Evolutionary conservation across 1,140 invertebrate species (phyloP), one percentile per base, ranked within the genome.

Genomic region (Leptoteleia sp.): DNA sequence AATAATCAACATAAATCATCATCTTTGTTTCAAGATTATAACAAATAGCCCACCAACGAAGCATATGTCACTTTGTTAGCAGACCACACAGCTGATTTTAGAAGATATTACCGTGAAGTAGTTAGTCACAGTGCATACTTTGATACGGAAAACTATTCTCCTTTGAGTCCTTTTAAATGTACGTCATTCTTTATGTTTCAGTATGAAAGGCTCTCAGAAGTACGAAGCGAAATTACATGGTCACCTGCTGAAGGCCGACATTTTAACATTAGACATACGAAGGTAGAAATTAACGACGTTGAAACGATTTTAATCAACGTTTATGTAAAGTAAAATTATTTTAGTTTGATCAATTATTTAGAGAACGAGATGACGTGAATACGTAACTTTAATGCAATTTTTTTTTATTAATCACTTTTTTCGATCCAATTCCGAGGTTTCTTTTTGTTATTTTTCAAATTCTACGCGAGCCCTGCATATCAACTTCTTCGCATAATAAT

Each of bases 21-120:
- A 65, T 45, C 40, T 67, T 67, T 67, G 48, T 54, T 67, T 67
- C 38, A 55, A 55, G 29, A 45, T 45, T 54, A 50, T 17, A 68
- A 68, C 50, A 57, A 59, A 72, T 62, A 38, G 62, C 61, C 72
- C 72, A 76, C 72, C 64, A 68, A 76, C 55, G 55, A 48, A 57
- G 59, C 16, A 17, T 38, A 62, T 55, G 38, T 64, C 37, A 45
- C 22, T 64, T 45, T 54, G 54, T 68, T 68, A 64, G 25, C 13
- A 17, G 48, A 68, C 38, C 64, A 54, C 62, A 54, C 19, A 62
- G 55, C 37, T 54, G 40, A 76, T 64, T 68, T 67, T 11, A 64
- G 19, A 62, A 54, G 47, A 76, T 70, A 62, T 48, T 68, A 70
- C 59, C 29, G 43, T 50, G 52, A 70, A 64, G 50, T 57, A 64